Evolutionary conservation across 64 coral and sea anemone species (phyloP), one percentile per base, ranked within the genome.

Genomic region (Hydrozoanthus tunicans): DNA sequence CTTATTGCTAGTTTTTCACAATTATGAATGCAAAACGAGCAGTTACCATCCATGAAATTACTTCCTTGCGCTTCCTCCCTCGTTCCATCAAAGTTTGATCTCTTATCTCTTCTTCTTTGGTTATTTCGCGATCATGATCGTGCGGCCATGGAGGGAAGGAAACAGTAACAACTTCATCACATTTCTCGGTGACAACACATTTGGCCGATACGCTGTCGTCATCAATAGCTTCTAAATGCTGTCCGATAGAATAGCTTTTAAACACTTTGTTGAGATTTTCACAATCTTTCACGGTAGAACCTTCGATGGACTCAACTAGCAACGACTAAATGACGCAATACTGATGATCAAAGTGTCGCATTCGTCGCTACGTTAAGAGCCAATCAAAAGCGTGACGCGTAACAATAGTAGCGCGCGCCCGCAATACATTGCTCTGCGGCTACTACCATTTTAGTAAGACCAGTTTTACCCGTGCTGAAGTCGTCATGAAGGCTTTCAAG

Each of bases 1-100:
- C 67, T 70, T 70, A 70, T 70, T 23, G 67, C 67, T 70, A 70
- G 25, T 70, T 70, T 3, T 73, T 73, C 70, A 73, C 70, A 73
- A 9, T 73, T 73, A 73, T 32, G 6, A 73, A 43, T 73, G 70
- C 51, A 73, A 73, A 73, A 73, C 6, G 51, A 70, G 20, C 70
- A 9, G 51, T 73, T 73, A 73, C 24, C 25, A 32, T 73, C 70
- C 23, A 73, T 23, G 23, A 73, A 73, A 73, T 23, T 27, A 73
- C 27, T 73, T 73, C 70, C 70, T 73, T 73, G 6, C 6, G 24
- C 25, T 73, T 73, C 51, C 26, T 73, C 24, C 11, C 70, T 73
- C 23, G 70, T 73, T 73, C 70, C 11, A 73, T 32, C 8, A 6
- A 64, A 15, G 0, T 64, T 64, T 64, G 10, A 13, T 64, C 62